Evolutionary conservation across 2,888 invertebrate species (phyloP).

Genomic region (Geophilus truncorum): DNA sequence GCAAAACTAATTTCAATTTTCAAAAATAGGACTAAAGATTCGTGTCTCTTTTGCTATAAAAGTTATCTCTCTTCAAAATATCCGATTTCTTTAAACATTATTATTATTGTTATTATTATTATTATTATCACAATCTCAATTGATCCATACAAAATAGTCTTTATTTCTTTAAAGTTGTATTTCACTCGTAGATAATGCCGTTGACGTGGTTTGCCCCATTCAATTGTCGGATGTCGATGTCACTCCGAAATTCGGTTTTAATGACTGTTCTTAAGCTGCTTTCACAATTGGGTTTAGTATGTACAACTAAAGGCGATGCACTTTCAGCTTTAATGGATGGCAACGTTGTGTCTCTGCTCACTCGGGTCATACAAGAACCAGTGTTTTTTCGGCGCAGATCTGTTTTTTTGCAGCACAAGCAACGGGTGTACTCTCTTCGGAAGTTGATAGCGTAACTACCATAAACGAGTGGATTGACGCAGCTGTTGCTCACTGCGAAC

Average conservation of each 20-base stretch:
- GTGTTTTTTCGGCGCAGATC: conserved; percentile 29
- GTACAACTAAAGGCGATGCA: neutral
- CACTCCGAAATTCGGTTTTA: neutral
- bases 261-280: neutral
- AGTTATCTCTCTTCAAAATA: too few species aligned
- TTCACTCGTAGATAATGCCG: neutral
- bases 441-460: conserved; percentile 62
- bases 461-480: conserved; percentile 73
- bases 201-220: neutral
- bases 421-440: conserved; percentile 34
- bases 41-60: too few species aligned
- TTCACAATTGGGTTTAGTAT: neutral
- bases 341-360: conserved; percentile 33
- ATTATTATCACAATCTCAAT: too few species aligned
- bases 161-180: too few species aligned
- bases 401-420: conserved; percentile 31
- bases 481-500: conserved; percentile 75
- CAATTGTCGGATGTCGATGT: neutral
- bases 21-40: too few species aligned
- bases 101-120: too few species aligned
- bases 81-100: too few species aligned
- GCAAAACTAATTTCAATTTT: too few species aligned
- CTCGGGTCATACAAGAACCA: conserved; percentile 30
- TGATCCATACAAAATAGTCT: too few species aligned
- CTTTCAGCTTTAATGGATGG: conserved; percentile 10